These are phyloP conservation scores for Malachius bipustulatus DNA, from an alignment of 2,888 invertebrate genomes.

Conservation along the genomic window DNA sequence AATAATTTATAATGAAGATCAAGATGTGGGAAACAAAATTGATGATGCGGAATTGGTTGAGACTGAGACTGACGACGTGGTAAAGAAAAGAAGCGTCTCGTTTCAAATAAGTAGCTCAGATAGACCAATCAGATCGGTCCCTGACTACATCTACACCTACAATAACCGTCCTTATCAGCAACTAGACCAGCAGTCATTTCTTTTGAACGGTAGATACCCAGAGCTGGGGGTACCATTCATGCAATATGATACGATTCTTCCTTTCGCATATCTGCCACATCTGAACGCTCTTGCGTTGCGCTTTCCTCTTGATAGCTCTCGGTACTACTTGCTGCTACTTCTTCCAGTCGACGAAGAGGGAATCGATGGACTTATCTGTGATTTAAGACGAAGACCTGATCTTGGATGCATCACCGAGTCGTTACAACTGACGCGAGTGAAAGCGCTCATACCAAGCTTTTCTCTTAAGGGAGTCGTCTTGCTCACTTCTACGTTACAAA, in stretches of 20 bases:
- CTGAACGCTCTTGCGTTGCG: conserved; percentile 61
- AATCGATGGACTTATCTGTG: conserved; percentile 50
- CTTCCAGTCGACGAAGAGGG: conserved; percentile 51
- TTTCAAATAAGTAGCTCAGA: too few species aligned
- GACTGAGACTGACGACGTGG: too few species aligned
- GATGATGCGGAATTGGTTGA: too few species aligned
- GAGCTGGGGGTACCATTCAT: conserved; percentile 49
- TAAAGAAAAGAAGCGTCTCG: too few species aligned
- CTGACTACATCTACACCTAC: too few species aligned
- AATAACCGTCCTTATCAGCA: too few species aligned
- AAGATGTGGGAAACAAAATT: too few species aligned
- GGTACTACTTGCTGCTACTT: conserved; percentile 64
- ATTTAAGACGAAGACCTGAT: conserved; percentile 49
- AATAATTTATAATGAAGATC: too few species aligned
- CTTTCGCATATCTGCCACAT: conserved; percentile 60
- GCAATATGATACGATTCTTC: conserved; percentile 65
- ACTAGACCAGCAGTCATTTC: too few species aligned
- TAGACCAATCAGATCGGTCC: too few species aligned
- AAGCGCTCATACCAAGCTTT: conserved; percentile 70
- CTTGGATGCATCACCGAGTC: conserved; percentile 56
- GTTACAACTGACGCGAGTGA: conserved; percentile 57
- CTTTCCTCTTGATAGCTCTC: conserved; percentile 66
- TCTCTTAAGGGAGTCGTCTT: conserved; percentile 66
- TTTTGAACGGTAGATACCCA: conserved; percentile 35
- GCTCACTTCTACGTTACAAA: conserved; percentile 68